Base-by-base conservation (phyloP, 64 coral and sea anemone species). In the Hydrozoanthus tunicans region DNA sequence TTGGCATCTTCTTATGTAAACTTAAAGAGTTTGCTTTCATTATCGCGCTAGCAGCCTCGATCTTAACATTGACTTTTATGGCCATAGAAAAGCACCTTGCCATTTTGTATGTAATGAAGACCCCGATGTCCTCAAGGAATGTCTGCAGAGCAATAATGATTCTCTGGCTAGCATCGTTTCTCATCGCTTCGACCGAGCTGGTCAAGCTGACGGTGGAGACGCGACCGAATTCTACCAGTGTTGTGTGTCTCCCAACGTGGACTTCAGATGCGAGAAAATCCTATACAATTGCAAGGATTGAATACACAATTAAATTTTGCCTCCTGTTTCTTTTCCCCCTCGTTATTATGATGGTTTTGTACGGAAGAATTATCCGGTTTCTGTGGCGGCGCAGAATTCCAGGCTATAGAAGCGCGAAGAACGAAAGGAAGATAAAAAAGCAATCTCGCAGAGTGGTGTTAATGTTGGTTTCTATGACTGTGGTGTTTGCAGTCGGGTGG, bases 401-500 rank as follows among this genome's bases (percentile, higher is more conserved):
- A 13, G 77, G 72, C 1, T 64, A 62, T 58, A 75, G 59, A 53
- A 90, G 79, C n/a, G 81, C 23, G 10, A 89, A 62, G 23, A 83
- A 90, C 9, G 86, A 90, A 52, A 78, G 58, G 26, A 93, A 70
- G 12, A 93, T 93, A 69, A 78, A 79, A 13, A 62, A 59, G 54
- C 92, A 89, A 11, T 90, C 86, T 25, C 71, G 67, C 17, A 82
- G 86, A 69, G 57, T 90, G 6, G 89, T 90, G 43, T 62, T 81
- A 53, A 89, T 70, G 65, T 56, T 93, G 78, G 59, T 93, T 9
- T 80, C 75, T 9, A 90, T 93, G 77, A 93, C 92, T 25, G 56
- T 80, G 3, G 70, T 90, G 4, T 93, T 93, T 93, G 92, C 92
- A 81, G 77, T 81, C 64, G 86, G 92, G 74, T 93, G 92, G 92